Evolutionary conservation across 2,113 vertebrate genomes (phyloP).

Genomic region (Sinocyclocheilus anophthalmus): DNA sequence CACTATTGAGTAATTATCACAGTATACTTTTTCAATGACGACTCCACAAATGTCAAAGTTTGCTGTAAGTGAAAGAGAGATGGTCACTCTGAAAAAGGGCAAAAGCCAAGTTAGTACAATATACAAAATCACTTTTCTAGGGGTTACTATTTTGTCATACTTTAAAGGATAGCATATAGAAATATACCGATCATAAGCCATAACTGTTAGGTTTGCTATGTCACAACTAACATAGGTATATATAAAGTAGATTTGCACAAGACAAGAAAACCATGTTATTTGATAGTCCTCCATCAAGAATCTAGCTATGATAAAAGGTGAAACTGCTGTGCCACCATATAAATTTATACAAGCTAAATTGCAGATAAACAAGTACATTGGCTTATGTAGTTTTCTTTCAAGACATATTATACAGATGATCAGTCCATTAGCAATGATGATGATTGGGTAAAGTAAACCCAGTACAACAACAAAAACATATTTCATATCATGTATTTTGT

Average conservation of each 20-base stretch:
- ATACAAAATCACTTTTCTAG: neutral
- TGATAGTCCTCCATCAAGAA: constrained; percentile 45
- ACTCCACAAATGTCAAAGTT: constrained; percentile 8
- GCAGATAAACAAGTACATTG: constrained; percentile 54
- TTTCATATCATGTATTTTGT: constrained; percentile 22
- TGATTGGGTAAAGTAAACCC: constrained; percentile 36
- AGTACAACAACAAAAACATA: constrained; percentile 30
- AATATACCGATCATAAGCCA: constrained; percentile 61
- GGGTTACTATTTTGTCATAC: neutral
- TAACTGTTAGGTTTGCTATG: constrained; percentile 52
- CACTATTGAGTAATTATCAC: constrained; percentile 43
- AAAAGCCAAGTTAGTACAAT: neutral
- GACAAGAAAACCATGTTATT: constrained; percentile 50
- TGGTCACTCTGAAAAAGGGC: neutral
- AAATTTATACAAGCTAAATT: constrained; percentile 50
- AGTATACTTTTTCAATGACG: constrained; percentile 39
- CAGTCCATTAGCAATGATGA: constrained; percentile 29
- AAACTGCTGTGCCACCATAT: constrained; percentile 40
- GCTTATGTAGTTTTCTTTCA: constrained; percentile 48
- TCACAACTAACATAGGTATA: constrained; percentile 47
- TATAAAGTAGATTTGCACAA: constrained; percentile 58
- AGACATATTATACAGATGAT: constrained; percentile 35
- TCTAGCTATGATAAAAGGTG: constrained; percentile 44
- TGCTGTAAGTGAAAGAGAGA: neutral
- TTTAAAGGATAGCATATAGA: constrained; percentile 55